Base-by-base conservation (phyloP, 2,797 vertebrate species). In the Pitangus sulphuratus region DNA sequence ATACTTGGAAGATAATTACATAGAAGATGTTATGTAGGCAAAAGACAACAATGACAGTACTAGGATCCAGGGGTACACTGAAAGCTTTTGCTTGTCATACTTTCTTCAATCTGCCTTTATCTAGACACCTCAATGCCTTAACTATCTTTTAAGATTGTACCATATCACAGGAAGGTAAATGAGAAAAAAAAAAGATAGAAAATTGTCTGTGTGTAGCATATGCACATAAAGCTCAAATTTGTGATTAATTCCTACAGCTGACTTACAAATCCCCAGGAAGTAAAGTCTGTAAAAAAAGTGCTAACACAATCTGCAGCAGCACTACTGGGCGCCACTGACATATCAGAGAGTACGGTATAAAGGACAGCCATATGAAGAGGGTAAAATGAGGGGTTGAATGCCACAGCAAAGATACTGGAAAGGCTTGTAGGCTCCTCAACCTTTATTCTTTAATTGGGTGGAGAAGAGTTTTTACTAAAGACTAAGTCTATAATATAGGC, bases 371-470 rank as follows among this genome's bases (percentile, higher is more conserved):
- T 94, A 95, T 60, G 87, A 97, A 92, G 84, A 93, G 92, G 93
- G 95, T 95, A 96, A 97, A 97, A 96, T 75, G 83, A 94, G 91
- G 94, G 96, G 97, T 97, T 97, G 98, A 97, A 97, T 97, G 97
- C 97, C 97, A 97, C 66, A 84, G 92, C 94, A 97, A 97, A 97
- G 88, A 96, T 85, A 91, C 94, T 95, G 97, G 93, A 98, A 96
- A 96, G 93, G 93, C 94, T 97, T 97, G 94, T 96, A 97, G 95
- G 94, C 84, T 89, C 78, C 95, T 95, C 97, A 97, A 95, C 95
- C 97, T 98, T 98, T 98, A 88, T 98, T 97, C 96, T 97, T 97
- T 98, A 98, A 98, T 97, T 98, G 96, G 97, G 90, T 97, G 94
- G 93, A 97, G 97, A 97, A 97, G 94, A 97, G 96, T 96, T 97